These are phyloP conservation scores for Heliconius hewitsoni DNA, from an alignment of 1,140 invertebrate genomes.

Conservation along the genomic window DNA sequence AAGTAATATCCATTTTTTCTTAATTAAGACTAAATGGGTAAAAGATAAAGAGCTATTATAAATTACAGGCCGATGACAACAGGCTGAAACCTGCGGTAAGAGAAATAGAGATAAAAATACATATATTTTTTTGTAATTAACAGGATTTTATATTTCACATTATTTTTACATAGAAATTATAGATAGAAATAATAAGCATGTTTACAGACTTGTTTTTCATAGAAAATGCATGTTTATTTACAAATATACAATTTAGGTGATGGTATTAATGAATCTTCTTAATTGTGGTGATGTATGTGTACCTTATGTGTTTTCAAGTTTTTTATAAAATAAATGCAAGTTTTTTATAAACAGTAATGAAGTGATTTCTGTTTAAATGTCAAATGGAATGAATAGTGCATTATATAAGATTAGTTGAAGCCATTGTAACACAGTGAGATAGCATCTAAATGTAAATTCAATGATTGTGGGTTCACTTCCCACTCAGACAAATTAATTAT, in stretches of 20 bases:
- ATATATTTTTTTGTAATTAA: slow-evolving; percentile 25
- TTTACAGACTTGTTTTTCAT: background rate
- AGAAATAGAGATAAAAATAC: slow-evolving; percentile 24
- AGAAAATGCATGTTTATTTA: background rate
- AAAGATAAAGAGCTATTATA: slow-evolving; percentile 14
- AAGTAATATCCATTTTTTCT: background rate
- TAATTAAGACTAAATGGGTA: background rate
- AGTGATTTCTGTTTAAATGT: too few species aligned
- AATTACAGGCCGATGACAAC: slow-evolving; percentile 66
- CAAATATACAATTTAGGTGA: background rate
- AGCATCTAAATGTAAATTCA: too few species aligned
- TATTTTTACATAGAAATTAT: background rate
- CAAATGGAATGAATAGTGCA: too few species aligned
- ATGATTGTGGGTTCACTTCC: too few species aligned
- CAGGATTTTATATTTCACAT: slow-evolving; percentile 1
- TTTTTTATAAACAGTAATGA: too few species aligned
- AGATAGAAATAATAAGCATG: background rate
- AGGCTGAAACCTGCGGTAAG: slow-evolving; percentile 71
- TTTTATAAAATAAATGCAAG: too few species aligned
- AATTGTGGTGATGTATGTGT: background rate
- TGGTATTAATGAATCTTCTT: background rate
- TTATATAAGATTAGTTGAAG: too few species aligned
- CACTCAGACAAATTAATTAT: too few species aligned
- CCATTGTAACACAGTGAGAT: too few species aligned
- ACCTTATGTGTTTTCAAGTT: too few species aligned